Conservation (phyloP, 2,113 vertebrate species). For the Nothocercus nigrocapillus region DNA sequence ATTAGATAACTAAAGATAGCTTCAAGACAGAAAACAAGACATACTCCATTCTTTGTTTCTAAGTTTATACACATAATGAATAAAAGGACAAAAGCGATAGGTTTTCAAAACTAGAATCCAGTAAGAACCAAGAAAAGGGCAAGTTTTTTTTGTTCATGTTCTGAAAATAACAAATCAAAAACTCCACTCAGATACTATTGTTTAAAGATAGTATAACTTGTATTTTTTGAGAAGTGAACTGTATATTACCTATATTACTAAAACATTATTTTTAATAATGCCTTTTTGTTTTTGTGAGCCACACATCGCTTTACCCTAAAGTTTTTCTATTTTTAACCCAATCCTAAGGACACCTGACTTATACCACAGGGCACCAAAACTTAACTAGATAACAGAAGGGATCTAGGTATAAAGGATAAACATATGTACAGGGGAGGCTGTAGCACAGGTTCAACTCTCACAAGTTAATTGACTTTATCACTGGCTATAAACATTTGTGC, state of each 20-base stretch:
- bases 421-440: background rate
- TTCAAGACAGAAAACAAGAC: background rate
- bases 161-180: background rate
- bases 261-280: too few species aligned
- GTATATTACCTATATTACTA: background rate
- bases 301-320: background rate
- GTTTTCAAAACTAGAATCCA: background rate
- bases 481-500: background rate
- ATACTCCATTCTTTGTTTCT: background rate
- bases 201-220: background rate
- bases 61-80: background rate
- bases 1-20: too few species aligned
- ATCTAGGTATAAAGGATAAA: background rate
- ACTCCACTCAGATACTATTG: background rate
- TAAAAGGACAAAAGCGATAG: background rate
- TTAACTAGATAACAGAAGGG: background rate
- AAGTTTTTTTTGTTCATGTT: background rate
- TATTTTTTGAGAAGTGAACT: background rate
- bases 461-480: background rate
- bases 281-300: background rate
- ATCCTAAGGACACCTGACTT: background rate
- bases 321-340: background rate
- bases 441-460: background rate
- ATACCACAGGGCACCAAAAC: background rate
- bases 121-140: background rate